Conservation (phyloP, 2,888 invertebrate genomes). For the Latrodectus elegans region DNA sequence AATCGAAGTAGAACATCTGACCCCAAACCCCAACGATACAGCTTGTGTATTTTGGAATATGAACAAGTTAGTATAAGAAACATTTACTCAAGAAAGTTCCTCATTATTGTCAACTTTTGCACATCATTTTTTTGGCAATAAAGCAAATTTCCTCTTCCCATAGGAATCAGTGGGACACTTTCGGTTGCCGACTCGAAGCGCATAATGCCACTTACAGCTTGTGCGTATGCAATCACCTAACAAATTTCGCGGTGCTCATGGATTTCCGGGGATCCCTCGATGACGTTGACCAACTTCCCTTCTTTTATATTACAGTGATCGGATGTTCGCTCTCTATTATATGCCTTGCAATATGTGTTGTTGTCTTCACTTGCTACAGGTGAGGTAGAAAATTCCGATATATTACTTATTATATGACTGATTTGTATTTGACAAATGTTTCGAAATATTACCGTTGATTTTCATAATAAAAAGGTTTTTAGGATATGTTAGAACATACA, state of each 20-base stretch:
- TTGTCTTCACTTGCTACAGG: conserved; percentile 56
- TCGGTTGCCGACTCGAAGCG: conserved; percentile 37
- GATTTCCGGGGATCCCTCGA: conserved; percentile 38
- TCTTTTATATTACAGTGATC: conserved; percentile 50
- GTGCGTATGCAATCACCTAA: conserved; percentile 61
- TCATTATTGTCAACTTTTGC: too few relatives aligned
- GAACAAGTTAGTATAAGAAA: conserved; percentile 15
- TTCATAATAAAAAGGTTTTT: too few relatives aligned
- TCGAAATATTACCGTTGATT: too few relatives aligned
- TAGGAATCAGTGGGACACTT: conserved; percentile 54
- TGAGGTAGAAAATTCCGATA: neutral
- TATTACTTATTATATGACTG: neutral
- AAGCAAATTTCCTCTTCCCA: neutral
- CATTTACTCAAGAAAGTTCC: too few relatives aligned
- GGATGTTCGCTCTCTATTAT: conserved; percentile 59
- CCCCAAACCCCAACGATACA: conserved; percentile 30
- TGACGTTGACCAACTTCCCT: conserved; percentile 21
- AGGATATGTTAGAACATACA: too few relatives aligned
- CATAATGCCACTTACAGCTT: conserved; percentile 39
- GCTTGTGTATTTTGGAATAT: conserved; percentile 61
- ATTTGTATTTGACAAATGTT: too few relatives aligned
- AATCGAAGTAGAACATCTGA: conserved; percentile 43
- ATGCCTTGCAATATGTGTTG: conserved; percentile 48
- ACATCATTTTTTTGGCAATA: neutral
- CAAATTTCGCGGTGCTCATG: conserved; percentile 64